Percentiles rank a stretch among this genome's conserved stretches.
Conservation (phyloP, 1,140 invertebrate genomes). For the Gryon sp. region DNA sequence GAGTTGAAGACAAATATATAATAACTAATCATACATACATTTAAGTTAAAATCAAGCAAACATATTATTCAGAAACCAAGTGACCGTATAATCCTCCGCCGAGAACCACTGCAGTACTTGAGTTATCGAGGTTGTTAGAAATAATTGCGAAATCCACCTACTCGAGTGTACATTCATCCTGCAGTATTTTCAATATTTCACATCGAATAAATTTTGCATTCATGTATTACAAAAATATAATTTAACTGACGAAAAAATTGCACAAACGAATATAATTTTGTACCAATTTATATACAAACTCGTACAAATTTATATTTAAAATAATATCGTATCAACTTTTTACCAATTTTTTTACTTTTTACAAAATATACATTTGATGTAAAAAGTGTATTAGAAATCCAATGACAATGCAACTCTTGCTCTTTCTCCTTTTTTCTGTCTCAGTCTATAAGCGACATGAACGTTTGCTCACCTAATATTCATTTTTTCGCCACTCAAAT, state of each 20-base stretch:
- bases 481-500: conserved; percentile 39
- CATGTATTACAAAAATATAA: conserved; percentile 30
- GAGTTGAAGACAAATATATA: too few species aligned
- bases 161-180: conserved; percentile 40
- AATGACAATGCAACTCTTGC: not conserved
- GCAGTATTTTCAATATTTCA: conserved; percentile 12
- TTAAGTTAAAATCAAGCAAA: not conserved
- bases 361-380: too few species aligned
- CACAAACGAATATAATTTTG: too few species aligned
- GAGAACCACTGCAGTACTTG: conserved; percentile 60
- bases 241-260: not conserved
- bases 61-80: conserved; percentile 19
- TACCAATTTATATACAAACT: too few species aligned
- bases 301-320: too few species aligned
- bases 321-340: too few species aligned
- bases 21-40: too few species aligned
- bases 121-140: conserved; percentile 64
- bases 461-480: not conserved
- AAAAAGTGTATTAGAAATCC: too few species aligned
- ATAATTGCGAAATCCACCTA: conserved; percentile 61
- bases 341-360: too few species aligned
- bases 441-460: too few species aligned
- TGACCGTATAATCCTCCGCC: conserved; percentile 29
- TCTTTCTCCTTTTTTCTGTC: conserved; percentile 34
- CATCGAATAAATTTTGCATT: conserved; percentile 10